phyloP scores from a whole-genome alignment of 2,888 invertebrate species.

The Iphiclides podalirius region DNA sequence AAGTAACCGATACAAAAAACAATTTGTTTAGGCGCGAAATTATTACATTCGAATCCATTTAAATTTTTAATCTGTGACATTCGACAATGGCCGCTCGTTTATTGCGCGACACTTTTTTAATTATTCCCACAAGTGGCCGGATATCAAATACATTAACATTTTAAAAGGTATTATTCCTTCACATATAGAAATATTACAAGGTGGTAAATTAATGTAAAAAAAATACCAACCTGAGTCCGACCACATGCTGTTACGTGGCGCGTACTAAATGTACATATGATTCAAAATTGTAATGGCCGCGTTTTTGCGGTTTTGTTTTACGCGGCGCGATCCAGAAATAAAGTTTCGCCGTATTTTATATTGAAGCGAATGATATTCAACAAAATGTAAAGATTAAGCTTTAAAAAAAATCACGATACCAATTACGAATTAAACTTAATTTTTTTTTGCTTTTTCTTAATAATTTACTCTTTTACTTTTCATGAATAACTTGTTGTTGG shows the following conservation, averaged over 20 bases:
- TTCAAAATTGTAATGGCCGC: slow-evolving; percentile 15
- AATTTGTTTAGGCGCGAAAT: not conserved
- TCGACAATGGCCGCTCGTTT: not conserved
- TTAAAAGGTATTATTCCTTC: not conserved
- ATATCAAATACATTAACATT: not conserved
- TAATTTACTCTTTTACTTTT: no score
- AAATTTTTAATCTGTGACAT: not conserved
- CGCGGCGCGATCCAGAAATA: slow-evolving; percentile 9
- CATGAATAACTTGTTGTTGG: no score
- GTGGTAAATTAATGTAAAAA: slow-evolving; percentile 12
- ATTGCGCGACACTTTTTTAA: not conserved
- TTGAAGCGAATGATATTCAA: slow-evolving; percentile 1
- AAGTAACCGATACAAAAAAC: not conserved
- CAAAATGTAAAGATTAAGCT: not conserved
- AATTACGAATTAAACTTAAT: no score
- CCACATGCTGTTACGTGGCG: slow-evolving; percentile 15
- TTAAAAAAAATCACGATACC: not conserved
- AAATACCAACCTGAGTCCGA: not conserved
- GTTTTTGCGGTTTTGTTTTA: slow-evolving; percentile 15
- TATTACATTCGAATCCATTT: not conserved
- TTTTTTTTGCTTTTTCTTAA: no score
- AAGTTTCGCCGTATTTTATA: slow-evolving; percentile 2
- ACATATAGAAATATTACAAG: not conserved
- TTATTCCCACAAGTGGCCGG: not conserved
- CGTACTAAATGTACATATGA: slow-evolving; percentile 11